Conservation (phyloP, 2,113 vertebrate genomes). For the Syngnathoides biaculeatus region DNA sequence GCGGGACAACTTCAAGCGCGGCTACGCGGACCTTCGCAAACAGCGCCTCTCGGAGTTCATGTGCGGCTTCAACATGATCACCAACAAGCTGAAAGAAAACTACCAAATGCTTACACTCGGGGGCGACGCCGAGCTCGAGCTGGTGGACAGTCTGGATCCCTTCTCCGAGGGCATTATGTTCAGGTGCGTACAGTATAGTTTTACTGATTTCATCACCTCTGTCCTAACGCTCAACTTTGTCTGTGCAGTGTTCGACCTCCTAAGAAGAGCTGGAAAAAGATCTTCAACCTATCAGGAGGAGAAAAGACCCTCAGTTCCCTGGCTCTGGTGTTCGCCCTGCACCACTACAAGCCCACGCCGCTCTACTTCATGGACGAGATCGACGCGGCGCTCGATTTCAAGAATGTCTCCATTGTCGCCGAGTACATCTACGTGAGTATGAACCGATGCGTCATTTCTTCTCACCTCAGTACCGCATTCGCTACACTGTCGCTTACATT, state of each 20-base stretch:
- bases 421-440: constrained; percentile 94
- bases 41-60: constrained; percentile 95
- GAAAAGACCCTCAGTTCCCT: constrained; percentile 96
- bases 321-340: constrained; percentile 94
- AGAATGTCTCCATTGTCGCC: constrained; percentile 97
- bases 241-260: constrained; percentile 86
- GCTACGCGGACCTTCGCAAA: constrained; percentile 86
- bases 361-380: constrained; percentile 99
- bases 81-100: constrained; percentile 96
- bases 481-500: not conserved
- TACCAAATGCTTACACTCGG: constrained; percentile 98
- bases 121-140: constrained; percentile 93
- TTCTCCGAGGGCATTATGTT: constrained; percentile 98
- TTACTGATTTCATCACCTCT: not conserved
- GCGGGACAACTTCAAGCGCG: constrained; percentile 84
- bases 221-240: not conserved
- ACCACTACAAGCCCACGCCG: constrained; percentile 95
- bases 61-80: constrained; percentile 94
- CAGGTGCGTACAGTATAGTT: constrained; percentile 78
- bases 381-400: constrained; percentile 95
- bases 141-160: constrained; percentile 95
- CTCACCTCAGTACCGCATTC: not conserved
- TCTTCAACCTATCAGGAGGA: constrained; percentile 95
- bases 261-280: constrained; percentile 99
- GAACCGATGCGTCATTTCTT: too few species aligned